Evolutionary conservation across 2,888 invertebrate species (phyloP).

Genomic region (Monochamus alternatus): DNA sequence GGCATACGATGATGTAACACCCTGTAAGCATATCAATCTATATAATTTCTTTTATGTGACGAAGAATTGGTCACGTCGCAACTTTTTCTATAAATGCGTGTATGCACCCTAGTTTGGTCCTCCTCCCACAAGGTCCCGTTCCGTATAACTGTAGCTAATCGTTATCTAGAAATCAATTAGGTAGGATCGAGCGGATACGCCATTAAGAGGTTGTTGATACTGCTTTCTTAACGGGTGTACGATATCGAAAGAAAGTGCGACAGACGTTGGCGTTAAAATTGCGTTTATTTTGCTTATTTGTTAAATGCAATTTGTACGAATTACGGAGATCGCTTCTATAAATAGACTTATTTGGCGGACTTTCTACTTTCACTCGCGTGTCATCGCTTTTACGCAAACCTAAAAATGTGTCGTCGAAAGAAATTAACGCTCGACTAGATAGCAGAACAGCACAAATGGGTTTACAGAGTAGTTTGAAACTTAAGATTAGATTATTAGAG

Average conservation of each 20-base stretch:
- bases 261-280: background rate
- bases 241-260: conserved; percentile 18
- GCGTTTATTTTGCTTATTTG: conserved; percentile 9
- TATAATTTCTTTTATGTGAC: too few species aligned
- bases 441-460: conserved; percentile 1
- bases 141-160: background rate
- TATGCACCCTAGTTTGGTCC: background rate
- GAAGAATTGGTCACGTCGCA: too few species aligned
- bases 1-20: too few species aligned
- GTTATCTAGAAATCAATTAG: conserved; percentile 14
- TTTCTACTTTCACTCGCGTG: conserved; percentile 19
- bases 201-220: conserved; percentile 19
- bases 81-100: background rate
- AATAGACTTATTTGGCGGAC: conserved; percentile 11
- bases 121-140: background rate
- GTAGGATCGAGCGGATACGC: conserved; percentile 1
- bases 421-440: conserved; percentile 1
- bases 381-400: conserved; percentile 4
- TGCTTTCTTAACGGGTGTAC: conserved; percentile 16
- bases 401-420: conserved; percentile 11
- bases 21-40: too few species aligned
- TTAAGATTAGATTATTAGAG: too few species aligned
- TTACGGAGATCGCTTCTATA: conserved; percentile 1
- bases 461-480: background rate
- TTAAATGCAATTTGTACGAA: background rate